Evolutionary conservation across 1,140 invertebrate genomes (phyloP).

Genomic region (Drosophila sp.): DNA sequence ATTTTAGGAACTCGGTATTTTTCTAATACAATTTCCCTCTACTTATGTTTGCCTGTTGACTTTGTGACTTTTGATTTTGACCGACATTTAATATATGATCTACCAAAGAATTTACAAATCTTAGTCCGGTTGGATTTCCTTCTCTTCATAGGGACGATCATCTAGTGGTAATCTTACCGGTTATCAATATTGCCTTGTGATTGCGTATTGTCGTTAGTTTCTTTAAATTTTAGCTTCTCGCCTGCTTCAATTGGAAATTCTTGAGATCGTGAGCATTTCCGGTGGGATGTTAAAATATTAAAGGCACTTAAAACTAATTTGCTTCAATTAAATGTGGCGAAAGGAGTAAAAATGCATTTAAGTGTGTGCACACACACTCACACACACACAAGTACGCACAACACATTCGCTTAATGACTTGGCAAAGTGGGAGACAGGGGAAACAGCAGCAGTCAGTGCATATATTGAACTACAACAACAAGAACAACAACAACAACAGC

Average conservation of each 20-base stretch:
- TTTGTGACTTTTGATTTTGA: too few species aligned
- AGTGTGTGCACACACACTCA: constrained; percentile 27
- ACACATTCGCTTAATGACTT: constrained; percentile 73
- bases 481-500: constrained; percentile 37
- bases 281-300: constrained; percentile 43
- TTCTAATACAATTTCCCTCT: not conserved
- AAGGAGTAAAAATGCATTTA: constrained; percentile 26
- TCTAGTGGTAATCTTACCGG: too few species aligned
- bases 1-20: too few species aligned
- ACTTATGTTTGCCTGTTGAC: not conserved
- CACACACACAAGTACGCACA: constrained; percentile 34
- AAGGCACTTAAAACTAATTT: constrained; percentile 72
- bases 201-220: not conserved
- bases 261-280: constrained; percentile 3
- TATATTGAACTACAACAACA: constrained; percentile 74
- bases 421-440: constrained; percentile 48
- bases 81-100: not conserved
- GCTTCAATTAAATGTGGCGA: constrained; percentile 78
- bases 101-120: too few species aligned
- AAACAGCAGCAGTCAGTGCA: constrained; percentile 30
- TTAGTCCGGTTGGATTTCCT: too few species aligned
- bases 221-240: not conserved
- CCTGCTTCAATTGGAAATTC: not conserved
- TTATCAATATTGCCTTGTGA: not conserved
- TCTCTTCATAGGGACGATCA: too few species aligned